These are phyloP conservation scores for Lates japonicus DNA, from an alignment of 2,797 vertebrate species.

Conservation along the genomic window DNA sequence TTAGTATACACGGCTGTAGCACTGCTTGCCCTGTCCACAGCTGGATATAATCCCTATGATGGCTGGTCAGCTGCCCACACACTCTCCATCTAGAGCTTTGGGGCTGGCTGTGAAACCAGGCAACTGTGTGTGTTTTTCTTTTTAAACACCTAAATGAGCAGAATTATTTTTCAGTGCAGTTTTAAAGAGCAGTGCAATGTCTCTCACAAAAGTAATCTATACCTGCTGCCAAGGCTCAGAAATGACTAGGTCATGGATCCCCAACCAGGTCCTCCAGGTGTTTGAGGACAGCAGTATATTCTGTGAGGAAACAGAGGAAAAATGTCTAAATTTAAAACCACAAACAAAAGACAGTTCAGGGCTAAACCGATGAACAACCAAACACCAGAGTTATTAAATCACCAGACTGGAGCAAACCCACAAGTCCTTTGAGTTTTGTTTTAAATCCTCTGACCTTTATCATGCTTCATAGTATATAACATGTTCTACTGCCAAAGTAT, in stretches of 20 bases:
- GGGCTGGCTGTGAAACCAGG: constrained; percentile 36
- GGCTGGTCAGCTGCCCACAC: constrained; percentile 49
- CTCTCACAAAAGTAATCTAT: constrained; percentile 48
- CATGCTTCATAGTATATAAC: constrained; percentile 29
- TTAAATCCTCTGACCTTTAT: constrained; percentile 39
- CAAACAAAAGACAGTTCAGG: constrained; percentile 20
- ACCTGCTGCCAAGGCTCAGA: constrained; percentile 50
- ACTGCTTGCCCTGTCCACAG: constrained; percentile 44
- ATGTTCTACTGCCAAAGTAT: constrained; percentile 23
- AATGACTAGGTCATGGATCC: constrained; percentile 53
- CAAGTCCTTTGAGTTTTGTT: constrained; percentile 47
- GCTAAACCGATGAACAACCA: constrained; percentile 33
- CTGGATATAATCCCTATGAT: constrained; percentile 46
- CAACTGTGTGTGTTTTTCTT: neutral
- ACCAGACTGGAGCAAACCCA: constrained; percentile 60
- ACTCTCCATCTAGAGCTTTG: constrained; percentile 4
- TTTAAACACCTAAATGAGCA: constrained; percentile 13
- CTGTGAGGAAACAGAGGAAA: constrained; percentile 63
- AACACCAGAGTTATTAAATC: constrained; percentile 42
- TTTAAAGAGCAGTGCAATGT: neutral
- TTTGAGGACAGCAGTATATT: constrained; percentile 82
- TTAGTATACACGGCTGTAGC: constrained; percentile 17
- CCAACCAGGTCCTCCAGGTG: constrained; percentile 81
- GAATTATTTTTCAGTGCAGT: neutral
- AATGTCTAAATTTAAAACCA: constrained; percentile 24